A percentile compares a stretch with the other conserved stretches of the same genome.
phyloP scores from a whole-genome alignment of 2,113 vertebrate genomes.

The Dipodomys spectabilis region DNA sequence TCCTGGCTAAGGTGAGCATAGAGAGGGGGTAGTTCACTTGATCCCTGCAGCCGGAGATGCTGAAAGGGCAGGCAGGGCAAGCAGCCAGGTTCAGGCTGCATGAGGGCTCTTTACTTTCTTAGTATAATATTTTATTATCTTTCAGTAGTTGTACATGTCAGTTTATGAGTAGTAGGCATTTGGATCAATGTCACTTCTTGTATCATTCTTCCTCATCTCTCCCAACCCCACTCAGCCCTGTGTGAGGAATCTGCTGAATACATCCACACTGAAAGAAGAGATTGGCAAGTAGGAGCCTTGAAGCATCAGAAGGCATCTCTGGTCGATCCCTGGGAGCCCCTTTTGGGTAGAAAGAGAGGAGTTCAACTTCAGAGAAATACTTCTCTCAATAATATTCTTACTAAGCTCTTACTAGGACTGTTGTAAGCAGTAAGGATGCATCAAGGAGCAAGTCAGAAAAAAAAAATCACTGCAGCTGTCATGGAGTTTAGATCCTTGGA shows the following conservation, averaged over 20 bases:
- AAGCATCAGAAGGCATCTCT: not conserved
- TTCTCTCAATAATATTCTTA: not conserved
- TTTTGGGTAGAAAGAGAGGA: not conserved
- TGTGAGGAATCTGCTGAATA: not conserved
- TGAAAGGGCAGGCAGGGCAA: not conserved
- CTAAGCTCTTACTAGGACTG: not conserved
- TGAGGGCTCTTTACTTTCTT: too few species aligned
- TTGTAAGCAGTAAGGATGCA: not conserved
- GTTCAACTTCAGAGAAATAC: not conserved
- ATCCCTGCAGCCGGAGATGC: not conserved
- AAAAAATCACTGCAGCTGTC: constrained; percentile 23
- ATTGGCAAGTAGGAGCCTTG: not conserved
- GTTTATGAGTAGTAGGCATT: too few species aligned
- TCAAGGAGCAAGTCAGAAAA: not conserved
- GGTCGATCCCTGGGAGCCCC: not conserved
- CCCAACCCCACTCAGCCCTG: too few species aligned
- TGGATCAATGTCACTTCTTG: too few species aligned
- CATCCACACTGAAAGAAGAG: not conserved
- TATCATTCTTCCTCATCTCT: too few species aligned
- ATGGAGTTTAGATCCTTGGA: not conserved
- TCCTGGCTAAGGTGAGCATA: not conserved
- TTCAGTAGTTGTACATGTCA: too few species aligned
- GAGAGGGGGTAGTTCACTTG: not conserved
- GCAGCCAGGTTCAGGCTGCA: not conserved
- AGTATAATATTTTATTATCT: too few species aligned